Base-by-base conservation (phyloP, 2,797 vertebrate species). In the Neoniphon sammara region DNA sequence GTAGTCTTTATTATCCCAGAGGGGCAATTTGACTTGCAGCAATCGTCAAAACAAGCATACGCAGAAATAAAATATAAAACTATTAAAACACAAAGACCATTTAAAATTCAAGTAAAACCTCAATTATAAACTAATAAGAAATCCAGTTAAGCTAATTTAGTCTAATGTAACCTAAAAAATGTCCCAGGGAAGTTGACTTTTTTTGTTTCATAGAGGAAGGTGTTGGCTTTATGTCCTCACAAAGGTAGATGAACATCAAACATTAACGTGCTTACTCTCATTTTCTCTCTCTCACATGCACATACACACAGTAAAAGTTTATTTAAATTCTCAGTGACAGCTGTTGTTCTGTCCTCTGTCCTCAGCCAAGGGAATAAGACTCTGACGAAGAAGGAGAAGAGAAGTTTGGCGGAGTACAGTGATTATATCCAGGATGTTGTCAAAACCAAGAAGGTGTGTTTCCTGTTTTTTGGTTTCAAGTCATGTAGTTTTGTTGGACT, bases 301-400 rank as follows among this genome's bases (percentile, higher is more conserved):
- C 4, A 63, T 11, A 65, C 59, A 34, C 3, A 54, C 23, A 20
- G 27, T 36, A 25, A 14, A 20, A 46, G 39, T 20, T 34, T 21
- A 14, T 62, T 72, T 62, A 78, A 77, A 11, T 78, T 71, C 42
- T 62, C 46, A 65, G 7, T 55, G 0, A 56, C 46, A 31, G 2
- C 14, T 30, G 31, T 44, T 64, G 1, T 83, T 5, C 27, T 82
- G 44, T 75, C 59, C 31, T 80, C 75, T 21, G 5, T 77, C 59
- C 7, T 25, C 75, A 95, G 94, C 54, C 90, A 81, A 71, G 36
- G 91, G 18, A 90, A 82, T 62, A 91, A 83, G 62, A 94, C 93
- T 68, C 85, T 95, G 78, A 92, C 86, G 0, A 95, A 93, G 86
- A 95, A 92, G 82, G 94, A 95, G 83, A 95, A 93, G 89, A 93